Percentiles rank a stretch among this genome's conserved stretches.
phyloP scores from a whole-genome alignment of 2,797 vertebrate genomes.

The Squalus acanthias region DNA sequence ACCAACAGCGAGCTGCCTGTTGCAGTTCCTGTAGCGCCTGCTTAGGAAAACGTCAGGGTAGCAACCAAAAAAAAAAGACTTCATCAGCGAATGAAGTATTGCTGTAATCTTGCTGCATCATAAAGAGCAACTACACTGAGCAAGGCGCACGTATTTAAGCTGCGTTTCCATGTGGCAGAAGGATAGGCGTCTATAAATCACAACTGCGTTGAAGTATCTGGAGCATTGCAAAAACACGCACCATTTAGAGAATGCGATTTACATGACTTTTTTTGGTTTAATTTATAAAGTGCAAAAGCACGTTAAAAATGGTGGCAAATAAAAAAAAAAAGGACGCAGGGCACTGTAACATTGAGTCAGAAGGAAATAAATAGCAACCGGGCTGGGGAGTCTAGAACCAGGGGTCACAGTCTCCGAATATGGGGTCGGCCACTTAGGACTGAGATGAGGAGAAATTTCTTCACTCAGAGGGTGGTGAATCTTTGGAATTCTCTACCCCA shows the following conservation, averaged over 20 bases:
- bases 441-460: no score
- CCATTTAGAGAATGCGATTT: background rate
- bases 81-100: background rate
- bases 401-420: no score
- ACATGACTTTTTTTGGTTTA: background rate
- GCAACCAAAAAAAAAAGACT: background rate
- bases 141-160: background rate
- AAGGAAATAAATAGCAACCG: background rate
- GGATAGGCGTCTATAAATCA: background rate
- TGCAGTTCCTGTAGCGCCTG: background rate
- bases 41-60: background rate
- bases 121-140: no score
- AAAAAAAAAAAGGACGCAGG: no score
- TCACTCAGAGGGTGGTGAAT: no score
- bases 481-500: no score
- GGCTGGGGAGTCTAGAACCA: no score
- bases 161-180: background rate
- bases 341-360: background rate
- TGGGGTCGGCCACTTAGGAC: no score
- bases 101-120: background rate
- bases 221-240: background rate
- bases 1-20: background rate
- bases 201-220: background rate
- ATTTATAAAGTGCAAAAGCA: background rate
- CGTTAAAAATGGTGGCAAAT: background rate